Conservation (phyloP, 2,888 invertebrate genomes). For the Phaonia tiefii region DNA sequence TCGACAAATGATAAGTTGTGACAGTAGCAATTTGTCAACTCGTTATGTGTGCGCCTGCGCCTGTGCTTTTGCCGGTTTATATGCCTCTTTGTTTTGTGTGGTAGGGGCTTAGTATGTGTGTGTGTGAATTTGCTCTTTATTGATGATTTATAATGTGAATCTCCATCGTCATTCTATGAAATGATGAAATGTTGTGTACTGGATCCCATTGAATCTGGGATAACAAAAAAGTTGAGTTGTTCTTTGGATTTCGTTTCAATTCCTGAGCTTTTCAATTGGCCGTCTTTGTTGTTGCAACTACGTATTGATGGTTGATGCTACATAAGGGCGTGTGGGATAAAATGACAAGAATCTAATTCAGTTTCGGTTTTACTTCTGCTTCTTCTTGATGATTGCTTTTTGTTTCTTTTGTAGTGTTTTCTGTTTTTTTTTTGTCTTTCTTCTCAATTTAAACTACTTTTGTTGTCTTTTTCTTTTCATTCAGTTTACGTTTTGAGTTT, state of each 20-base stretch:
- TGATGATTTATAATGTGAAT: constrained; percentile 21
- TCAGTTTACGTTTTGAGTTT: constrained; percentile 12
- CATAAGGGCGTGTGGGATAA: constrained; percentile 48
- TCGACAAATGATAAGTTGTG: constrained; percentile 67
- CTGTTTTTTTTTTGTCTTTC: constrained; percentile 25
- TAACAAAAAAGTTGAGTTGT: no score
- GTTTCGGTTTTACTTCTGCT: constrained; percentile 9
- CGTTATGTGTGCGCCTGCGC: no score
- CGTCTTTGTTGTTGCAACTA: background rate
- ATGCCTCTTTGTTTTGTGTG: no score
- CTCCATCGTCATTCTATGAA: background rate
- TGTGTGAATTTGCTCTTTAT: background rate
- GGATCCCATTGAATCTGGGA: no score
- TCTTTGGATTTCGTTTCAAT: no score
- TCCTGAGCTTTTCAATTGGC: background rate
- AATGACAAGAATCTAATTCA: constrained; percentile 38
- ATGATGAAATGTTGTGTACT: constrained; percentile 18
- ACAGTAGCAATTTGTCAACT: constrained; percentile 68
- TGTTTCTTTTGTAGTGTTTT: constrained; percentile 13
- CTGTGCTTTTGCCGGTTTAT: background rate
- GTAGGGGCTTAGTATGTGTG: background rate
- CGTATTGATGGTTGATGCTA: background rate
- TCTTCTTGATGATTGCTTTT: constrained; percentile 18
- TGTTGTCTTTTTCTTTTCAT: background rate
- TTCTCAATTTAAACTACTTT: constrained; percentile 35